These are phyloP conservation scores for Meiosimyza platycephala DNA, from an alignment of 2,888 invertebrate genomes.

Conservation along the genomic window DNA sequence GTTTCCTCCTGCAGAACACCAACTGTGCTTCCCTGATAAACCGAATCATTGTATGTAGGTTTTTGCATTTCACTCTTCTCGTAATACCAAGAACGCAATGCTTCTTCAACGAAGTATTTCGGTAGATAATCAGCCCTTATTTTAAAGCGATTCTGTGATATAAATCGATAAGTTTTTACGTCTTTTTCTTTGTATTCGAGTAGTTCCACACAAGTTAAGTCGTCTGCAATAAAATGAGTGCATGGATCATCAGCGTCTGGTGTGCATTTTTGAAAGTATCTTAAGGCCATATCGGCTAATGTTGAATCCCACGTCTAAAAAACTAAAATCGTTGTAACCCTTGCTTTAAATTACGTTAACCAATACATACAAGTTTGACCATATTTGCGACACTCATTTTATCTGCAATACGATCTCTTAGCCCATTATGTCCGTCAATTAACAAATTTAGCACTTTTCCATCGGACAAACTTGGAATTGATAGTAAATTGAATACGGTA, in stretches of 20 bases:
- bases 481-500: neutral
- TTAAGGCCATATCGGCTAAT: constrained; percentile 8
- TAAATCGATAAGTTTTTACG: neutral
- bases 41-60: constrained; percentile 7
- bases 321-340: no score
- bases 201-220: neutral
- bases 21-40: neutral
- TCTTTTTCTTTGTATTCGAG: constrained; percentile 11
- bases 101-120: constrained; percentile 23
- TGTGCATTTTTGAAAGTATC: constrained; percentile 7
- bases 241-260: constrained; percentile 13
- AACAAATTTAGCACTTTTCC: constrained; percentile 25
- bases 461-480: constrained; percentile 3
- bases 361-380: constrained; percentile 40
- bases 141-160: constrained; percentile 20
- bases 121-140: constrained; percentile 37
- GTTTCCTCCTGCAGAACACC: constrained; percentile 38
- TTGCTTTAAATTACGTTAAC: no score
- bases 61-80: constrained; percentile 30
- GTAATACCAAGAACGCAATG: constrained; percentile 41
- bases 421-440: constrained; percentile 48
- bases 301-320: constrained; percentile 13
- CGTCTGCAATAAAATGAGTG: neutral
- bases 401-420: constrained; percentile 47
- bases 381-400: constrained; percentile 48